phyloP scores from a whole-genome alignment of 1,140 invertebrate genomes.

The Rhagoletis pomonella region DNA sequence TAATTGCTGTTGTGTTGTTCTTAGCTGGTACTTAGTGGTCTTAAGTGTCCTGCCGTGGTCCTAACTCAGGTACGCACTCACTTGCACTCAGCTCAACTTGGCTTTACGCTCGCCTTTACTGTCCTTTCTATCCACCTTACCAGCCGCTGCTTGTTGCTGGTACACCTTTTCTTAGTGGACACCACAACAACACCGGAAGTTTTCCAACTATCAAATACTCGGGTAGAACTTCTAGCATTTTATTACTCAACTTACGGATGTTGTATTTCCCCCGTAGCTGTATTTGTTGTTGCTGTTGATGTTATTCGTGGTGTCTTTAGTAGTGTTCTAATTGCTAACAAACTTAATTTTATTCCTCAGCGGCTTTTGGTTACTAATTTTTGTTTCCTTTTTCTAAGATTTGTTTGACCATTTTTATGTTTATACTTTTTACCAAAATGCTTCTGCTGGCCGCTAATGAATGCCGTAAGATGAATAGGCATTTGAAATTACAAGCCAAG shows the following conservation, averaged over 20 bases:
- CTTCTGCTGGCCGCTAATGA: neutral
- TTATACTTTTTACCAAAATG: neutral
- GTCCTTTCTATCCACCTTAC: neutral
- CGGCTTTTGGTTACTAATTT: constrained; percentile 31
- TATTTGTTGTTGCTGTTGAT: neutral
- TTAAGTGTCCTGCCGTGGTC: constrained; percentile 18
- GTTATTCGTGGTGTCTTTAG: constrained; percentile 25
- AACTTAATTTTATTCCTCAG: constrained; percentile 46
- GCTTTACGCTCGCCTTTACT: neutral
- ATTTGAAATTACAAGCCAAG: constrained; percentile 6
- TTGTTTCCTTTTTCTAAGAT: neutral
- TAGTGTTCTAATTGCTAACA: constrained; percentile 49
- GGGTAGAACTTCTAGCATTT: neutral
- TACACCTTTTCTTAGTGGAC: constrained; percentile 29
- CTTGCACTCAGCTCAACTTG: neutral
- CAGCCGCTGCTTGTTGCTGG: neutral
- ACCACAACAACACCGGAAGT: constrained; percentile 41
- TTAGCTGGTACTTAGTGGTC: constrained; percentile 51
- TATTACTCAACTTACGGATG: constrained; percentile 3
- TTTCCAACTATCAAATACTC: constrained; percentile 42
- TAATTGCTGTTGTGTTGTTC: constrained; percentile 51
- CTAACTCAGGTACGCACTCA: neutral
- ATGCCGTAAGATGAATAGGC: constrained; percentile 16
- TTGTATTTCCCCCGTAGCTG: neutral
- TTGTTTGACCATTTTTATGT: neutral